Evolutionary conservation across 92 coral and sea anemone genomes (phyloP).

Genomic region (Porites cylindrica): DNA sequence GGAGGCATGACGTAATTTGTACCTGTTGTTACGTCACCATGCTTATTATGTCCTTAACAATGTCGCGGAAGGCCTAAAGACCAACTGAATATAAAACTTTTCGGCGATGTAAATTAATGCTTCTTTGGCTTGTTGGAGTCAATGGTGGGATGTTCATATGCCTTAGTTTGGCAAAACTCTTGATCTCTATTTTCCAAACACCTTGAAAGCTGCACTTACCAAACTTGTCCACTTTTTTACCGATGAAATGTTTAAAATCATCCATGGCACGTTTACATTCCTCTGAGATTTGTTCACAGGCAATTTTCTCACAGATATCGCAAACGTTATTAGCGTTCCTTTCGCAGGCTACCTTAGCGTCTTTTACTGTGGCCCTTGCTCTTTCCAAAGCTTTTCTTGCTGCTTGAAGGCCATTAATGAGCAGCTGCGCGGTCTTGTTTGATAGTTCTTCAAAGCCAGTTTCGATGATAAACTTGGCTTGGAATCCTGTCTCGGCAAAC

Average conservation of each 20-base stretch:
- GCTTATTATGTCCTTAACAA: no score
- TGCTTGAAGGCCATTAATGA: constrained; percentile 45
- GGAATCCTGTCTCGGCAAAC: constrained; percentile 54
- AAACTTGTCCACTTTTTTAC: constrained; percentile 61
- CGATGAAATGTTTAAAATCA: constrained; percentile 64
- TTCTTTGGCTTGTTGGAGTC: no score
- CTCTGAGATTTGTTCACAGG: constrained; percentile 50
- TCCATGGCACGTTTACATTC: constrained; percentile 73
- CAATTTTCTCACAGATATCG: constrained; percentile 51
- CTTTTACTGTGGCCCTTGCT: constrained; percentile 44
- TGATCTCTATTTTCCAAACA: no score
- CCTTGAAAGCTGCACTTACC: constrained; percentile 35
- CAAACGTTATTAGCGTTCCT: constrained; percentile 66
- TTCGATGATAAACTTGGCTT: constrained; percentile 60
- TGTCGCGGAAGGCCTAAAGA: no score
- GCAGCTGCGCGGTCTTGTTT: constrained; percentile 48
- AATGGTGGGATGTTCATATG: no score
- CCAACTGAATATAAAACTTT: no score
- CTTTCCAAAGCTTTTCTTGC: constrained; percentile 66
- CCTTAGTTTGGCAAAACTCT: no score
- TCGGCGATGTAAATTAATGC: no score
- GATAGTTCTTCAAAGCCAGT: constrained; percentile 60
- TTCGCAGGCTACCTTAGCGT: constrained; percentile 63
- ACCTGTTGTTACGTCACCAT: no score
- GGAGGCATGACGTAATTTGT: no score